These are phyloP conservation scores for Labeo rohita DNA, from an alignment of 2,113 vertebrate genomes.

Conservation along the genomic window DNA sequence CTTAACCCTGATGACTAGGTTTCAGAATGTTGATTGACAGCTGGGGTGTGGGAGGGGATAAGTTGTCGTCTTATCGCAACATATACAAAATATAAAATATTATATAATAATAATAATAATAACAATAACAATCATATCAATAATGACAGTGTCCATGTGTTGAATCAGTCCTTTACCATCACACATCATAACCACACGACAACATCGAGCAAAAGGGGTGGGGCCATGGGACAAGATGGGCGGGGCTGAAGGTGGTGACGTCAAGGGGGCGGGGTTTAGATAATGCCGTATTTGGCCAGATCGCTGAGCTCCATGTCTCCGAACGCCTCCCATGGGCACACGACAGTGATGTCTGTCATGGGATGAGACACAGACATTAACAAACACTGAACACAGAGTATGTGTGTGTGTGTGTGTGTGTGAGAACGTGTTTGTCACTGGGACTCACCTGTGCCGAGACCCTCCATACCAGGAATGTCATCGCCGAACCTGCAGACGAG, in stretches of 20 bases:
- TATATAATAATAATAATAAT: conserved; percentile 65
- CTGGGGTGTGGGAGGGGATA: conserved; percentile 30
- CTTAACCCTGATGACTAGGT: neutral
- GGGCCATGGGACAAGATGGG: neutral
- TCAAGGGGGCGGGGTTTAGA: conserved; percentile 75
- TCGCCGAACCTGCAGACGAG: conserved; percentile 85
- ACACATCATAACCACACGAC: conserved; percentile 43
- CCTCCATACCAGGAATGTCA: conserved; percentile 97
- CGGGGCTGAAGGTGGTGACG: conserved; percentile 47
- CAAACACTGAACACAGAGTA: no score
- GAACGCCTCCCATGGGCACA: conserved; percentile 98
- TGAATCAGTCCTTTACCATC: neutral
- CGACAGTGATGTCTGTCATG: conserved; percentile 90
- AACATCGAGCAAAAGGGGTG: conserved; percentile 25
- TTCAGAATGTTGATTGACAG: conserved; percentile 2
- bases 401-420: neutral
- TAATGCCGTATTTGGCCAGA: conserved; percentile 96
- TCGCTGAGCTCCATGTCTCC: conserved; percentile 97
- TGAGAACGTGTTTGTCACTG: neutral
- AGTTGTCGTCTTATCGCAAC: conserved; percentile 66
- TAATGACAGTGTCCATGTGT: conserved; percentile 60
- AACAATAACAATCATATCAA: conserved; percentile 42
- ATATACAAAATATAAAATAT: conserved; percentile 67
- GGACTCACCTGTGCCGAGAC: conserved; percentile 79
- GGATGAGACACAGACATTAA: neutral